phyloP scores from a whole-genome alignment of 2,888 invertebrate genomes.

The Dasypolia templi region DNA sequence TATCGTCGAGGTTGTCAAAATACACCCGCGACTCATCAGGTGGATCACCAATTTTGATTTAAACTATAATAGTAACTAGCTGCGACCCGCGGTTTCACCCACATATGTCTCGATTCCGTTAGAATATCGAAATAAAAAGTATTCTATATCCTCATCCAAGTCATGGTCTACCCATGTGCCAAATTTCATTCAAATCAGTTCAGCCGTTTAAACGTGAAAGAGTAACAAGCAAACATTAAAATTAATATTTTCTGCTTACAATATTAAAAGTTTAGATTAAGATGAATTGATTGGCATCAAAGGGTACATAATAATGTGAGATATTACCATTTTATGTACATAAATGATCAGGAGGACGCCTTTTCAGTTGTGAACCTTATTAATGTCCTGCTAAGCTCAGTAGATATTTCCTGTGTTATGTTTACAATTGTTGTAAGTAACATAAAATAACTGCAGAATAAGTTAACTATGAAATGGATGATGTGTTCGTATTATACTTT shows the following conservation, averaged over 20 bases:
- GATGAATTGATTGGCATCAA: not conserved
- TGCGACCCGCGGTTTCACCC: not conserved
- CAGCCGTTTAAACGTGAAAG: not conserved
- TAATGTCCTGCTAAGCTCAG: constrained; percentile 82
- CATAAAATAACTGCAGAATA: not conserved
- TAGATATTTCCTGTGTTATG: constrained; percentile 83
- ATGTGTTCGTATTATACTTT: not conserved
- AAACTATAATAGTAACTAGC: not conserved
- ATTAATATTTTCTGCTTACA: not conserved
- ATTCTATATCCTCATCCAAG: not conserved
- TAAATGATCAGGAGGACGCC: constrained; percentile 80
- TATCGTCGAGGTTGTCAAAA: constrained; percentile 77
- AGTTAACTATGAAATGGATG: not conserved
- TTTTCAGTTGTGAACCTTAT: constrained; percentile 82
- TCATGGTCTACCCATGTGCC: not conserved
- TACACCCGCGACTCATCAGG: constrained; percentile 81
- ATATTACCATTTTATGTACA: constrained; percentile 73
- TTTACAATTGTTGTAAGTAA: constrained; percentile 82
- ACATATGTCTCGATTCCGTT: not conserved
- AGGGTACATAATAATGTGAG: not conserved
- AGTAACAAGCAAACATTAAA: not conserved
- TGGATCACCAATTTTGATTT: not conserved
- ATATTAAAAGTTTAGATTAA: not conserved
- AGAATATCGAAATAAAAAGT: not conserved
- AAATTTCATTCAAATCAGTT: not conserved